Base-by-base conservation (phyloP, 1,140 invertebrate species). In the Theocolax elegans region DNA sequence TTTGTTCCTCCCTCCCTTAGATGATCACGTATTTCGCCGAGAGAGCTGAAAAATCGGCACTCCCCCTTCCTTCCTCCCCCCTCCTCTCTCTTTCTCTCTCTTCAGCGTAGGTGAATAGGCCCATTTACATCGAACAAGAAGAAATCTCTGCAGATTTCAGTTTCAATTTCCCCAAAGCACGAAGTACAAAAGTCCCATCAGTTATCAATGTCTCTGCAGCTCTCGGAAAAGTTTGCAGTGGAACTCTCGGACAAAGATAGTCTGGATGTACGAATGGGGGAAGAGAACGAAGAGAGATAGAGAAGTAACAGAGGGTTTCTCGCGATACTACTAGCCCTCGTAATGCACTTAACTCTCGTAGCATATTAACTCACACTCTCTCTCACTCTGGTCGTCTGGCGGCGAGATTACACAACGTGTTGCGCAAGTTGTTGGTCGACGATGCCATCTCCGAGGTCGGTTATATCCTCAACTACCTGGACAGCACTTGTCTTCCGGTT, bases 361-460 rank as follows among this genome's bases (percentile, higher is more conserved):
- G 64, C 49, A 56, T 66, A 56, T 56, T 38, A 65, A 65, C 23
- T 51, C 27, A 21, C 21, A 51, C 54, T 58, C 4, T 6, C 31
- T n/a, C n/a, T 1, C 29, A 35, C 35, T n/a, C 31, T n/a, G 10
- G 31, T 66, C 31, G 12, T 25, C 25, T 25, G 0, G 3, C 1
- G 15, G 49, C 31, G 51, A 66, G 63, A 66, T 66, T 66, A 46
- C 38, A 54, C 51, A 56, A 66, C 38, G 63, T 66, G 51, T 66
- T 56, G 63, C 63, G 31, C 48, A 46, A 66, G 17, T 66, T 56
- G 38, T 66, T 44, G 48, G 38, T 56, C 31, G 35, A 19, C 27
- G 42, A 31, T 48, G 59, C 1, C 59, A 62, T 62, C 27, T 62
- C 23, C 1, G 3, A 44, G 23, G 21, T 10, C 31, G 10, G 17